A percentile compares a stretch with the other conserved stretches of the same genome.
phyloP scores from a whole-genome alignment of 2,113 vertebrate species.

The Psittacara wagleri region DNA sequence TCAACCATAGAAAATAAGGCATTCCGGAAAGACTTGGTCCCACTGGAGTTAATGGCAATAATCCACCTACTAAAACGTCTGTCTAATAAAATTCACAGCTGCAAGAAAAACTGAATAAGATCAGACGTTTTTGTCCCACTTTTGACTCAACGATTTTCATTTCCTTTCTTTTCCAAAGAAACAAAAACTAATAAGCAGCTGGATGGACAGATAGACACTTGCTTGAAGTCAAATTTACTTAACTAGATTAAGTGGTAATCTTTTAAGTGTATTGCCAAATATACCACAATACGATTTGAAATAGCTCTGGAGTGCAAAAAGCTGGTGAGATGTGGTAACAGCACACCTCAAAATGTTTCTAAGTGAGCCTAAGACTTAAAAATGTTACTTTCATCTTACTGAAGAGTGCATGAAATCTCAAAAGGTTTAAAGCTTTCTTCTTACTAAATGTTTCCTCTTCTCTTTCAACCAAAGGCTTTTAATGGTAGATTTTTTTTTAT shows the following conservation, averaged over 20 bases:
- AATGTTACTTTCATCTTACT: slow-evolving; percentile 68
- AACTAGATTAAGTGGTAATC: slow-evolving; percentile 77
- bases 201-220: slow-evolving; percentile 68
- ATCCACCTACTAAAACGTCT: slow-evolving; percentile 1
- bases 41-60: background rate
- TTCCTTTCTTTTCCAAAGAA: slow-evolving; percentile 62
- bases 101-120: slow-evolving; percentile 5
- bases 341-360: slow-evolving; percentile 60
- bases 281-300: slow-evolving; percentile 64
- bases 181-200: slow-evolving; percentile 56
- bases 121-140: background rate
- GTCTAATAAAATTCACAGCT: slow-evolving; percentile 42
- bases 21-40: background rate
- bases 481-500: background rate
- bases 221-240: slow-evolving; percentile 73
- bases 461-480: background rate
- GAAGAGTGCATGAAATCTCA: slow-evolving; percentile 14
- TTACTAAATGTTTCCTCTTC: background rate
- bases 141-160: slow-evolving; percentile 24
- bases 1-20: slow-evolving; percentile 6
- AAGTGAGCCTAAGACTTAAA: slow-evolving; percentile 43
- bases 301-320: slow-evolving; percentile 53
- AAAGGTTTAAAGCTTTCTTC: slow-evolving; percentile 16
- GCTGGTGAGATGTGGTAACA: slow-evolving; percentile 41
- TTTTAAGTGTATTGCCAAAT: slow-evolving; percentile 78